Conservation (phyloP, 2,888 invertebrate genomes). For the Nomada lathburiana region DNA sequence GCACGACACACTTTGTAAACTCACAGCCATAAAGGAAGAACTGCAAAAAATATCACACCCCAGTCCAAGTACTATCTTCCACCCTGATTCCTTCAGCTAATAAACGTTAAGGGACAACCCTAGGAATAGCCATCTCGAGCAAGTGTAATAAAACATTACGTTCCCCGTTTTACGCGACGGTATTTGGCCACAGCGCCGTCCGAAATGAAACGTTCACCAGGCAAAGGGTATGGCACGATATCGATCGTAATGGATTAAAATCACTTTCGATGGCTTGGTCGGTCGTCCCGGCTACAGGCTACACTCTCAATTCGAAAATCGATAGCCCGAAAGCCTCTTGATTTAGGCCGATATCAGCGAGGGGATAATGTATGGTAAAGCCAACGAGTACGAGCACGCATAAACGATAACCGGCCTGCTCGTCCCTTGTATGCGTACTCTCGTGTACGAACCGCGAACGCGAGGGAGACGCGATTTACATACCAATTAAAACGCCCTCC, state of each 20-base stretch:
- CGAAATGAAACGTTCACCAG: slow-evolving; percentile 20
- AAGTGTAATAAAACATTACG: slow-evolving; percentile 12
- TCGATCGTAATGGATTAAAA: slow-evolving; percentile 53
- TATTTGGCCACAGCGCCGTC: slow-evolving; percentile 12
- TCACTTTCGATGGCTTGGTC: slow-evolving; percentile 50
- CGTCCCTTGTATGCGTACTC: slow-evolving; percentile 53
- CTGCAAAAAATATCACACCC: too few relatives aligned
- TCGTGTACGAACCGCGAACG: slow-evolving; percentile 67
- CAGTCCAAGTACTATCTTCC: neutral
- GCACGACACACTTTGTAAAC: too few relatives aligned
- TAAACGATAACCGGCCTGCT: slow-evolving; percentile 70
- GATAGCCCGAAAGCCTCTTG: slow-evolving; percentile 65
- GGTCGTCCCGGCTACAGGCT: neutral
- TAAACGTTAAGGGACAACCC: neutral
- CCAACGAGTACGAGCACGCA: slow-evolving; percentile 71
- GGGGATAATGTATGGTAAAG: slow-evolving; percentile 72
- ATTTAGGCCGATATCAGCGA: slow-evolving; percentile 68
- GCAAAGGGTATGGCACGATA: slow-evolving; percentile 14
- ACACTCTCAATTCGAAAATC: slow-evolving; percentile 63
- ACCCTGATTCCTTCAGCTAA: neutral
- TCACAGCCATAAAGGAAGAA: too few relatives aligned
- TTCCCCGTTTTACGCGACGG: neutral
- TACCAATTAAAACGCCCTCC: slow-evolving; percentile 78
- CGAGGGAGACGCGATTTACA: slow-evolving; percentile 71
- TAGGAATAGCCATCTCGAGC: too few relatives aligned